Conservation (phyloP, 1,140 invertebrate genomes). For the Pseudomyrmex flavicornis region DNA sequence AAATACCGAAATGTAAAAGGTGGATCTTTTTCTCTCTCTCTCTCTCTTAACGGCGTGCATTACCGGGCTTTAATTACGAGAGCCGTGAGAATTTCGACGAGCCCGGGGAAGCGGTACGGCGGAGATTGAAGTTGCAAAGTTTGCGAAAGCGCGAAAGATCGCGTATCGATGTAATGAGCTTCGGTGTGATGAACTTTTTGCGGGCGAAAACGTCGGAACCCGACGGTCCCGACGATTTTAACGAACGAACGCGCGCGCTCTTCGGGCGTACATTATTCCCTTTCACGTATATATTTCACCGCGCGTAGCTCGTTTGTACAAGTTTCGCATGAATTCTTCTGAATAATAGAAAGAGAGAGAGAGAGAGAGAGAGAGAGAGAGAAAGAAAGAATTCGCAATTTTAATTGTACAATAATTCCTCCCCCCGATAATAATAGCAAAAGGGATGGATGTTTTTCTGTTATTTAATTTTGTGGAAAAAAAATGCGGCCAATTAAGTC, state of each 20-base stretch:
- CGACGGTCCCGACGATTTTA: slow-evolving; percentile 50
- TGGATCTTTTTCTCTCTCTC: slow-evolving; percentile 25
- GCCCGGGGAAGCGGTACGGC: slow-evolving; percentile 28
- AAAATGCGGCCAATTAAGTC: slow-evolving; percentile 18
- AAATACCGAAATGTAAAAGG: slow-evolving; percentile 61
- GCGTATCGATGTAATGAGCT: slow-evolving; percentile 70
- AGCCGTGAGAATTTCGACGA: slow-evolving; percentile 72
- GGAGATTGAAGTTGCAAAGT: slow-evolving; percentile 66
- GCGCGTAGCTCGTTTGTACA: background rate
- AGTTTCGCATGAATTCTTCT: background rate
- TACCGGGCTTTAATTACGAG: slow-evolving; percentile 70
- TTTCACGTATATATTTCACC: slow-evolving; percentile 12
- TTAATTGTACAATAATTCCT: background rate
- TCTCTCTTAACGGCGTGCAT: slow-evolving; percentile 35
- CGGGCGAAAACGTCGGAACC: slow-evolving; percentile 9
- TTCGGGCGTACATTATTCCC: slow-evolving; percentile 30
- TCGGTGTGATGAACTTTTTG: slow-evolving; percentile 52
- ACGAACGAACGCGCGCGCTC: slow-evolving; percentile 18
- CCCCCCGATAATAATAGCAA: background rate
- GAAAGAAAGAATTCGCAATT: no score
- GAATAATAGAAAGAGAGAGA: no score
- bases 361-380: no score
- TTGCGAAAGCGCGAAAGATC: slow-evolving; percentile 61
- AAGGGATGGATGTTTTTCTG: background rate
- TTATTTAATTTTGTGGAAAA: slow-evolving; percentile 21